Percentiles rank a stretch among this genome's conserved stretches.
Conservation (phyloP, 2,113 vertebrate genomes). For the Chelonoidis abingdonii region DNA sequence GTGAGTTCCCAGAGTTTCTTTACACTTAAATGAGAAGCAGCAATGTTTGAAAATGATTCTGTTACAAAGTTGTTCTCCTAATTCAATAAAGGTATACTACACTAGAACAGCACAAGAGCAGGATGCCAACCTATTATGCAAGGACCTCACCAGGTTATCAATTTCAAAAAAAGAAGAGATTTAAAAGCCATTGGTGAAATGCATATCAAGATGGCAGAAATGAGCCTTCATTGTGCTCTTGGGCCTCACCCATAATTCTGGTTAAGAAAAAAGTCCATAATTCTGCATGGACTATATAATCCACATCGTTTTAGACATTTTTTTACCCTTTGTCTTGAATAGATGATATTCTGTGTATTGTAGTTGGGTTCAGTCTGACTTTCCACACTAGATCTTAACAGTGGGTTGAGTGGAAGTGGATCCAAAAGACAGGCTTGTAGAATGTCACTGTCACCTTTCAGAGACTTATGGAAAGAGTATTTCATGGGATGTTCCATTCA, state of each 20-base stretch:
- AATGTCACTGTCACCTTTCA: neutral
- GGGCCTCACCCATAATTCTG: neutral
- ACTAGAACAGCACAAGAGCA: neutral
- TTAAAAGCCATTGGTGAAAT: too few relatives aligned
- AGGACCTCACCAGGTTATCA: neutral
- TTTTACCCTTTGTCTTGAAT: neutral
- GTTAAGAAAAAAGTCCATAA: neutral
- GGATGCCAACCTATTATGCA: neutral
- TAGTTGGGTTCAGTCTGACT: neutral
- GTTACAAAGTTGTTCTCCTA: neutral
- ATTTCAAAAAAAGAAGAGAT: neutral
- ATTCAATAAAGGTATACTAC: neutral
- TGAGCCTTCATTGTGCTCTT: neutral
- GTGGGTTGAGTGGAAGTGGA: neutral
- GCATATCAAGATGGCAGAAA: neutral
- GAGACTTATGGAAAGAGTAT: neutral
- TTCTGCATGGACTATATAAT: neutral
- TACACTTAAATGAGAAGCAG: neutral
- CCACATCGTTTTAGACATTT: neutral
- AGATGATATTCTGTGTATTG: neutral
- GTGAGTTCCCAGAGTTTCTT: neutral
- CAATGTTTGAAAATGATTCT: neutral
- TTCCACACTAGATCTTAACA: neutral
- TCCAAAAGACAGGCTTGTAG: neutral
- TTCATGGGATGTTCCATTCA: neutral